Percentiles rank a stretch among this genome's conserved stretches.
These are phyloP conservation scores for Luscinia megarhynchos DNA, from an alignment of 2,797 vertebrate genomes.

Conservation along the genomic window DNA sequence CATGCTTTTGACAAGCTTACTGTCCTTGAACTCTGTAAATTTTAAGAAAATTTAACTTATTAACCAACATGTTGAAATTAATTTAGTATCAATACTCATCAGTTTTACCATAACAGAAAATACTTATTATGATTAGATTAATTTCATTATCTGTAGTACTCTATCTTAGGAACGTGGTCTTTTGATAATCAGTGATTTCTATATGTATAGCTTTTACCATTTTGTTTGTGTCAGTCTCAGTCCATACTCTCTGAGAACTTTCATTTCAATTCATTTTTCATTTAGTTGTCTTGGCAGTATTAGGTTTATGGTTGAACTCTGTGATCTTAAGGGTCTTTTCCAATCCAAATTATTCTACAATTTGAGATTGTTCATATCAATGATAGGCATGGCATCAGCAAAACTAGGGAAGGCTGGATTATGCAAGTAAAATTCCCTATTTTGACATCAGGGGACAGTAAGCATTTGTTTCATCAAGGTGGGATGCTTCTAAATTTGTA, in stretches of 20 bases:
- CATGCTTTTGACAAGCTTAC: neutral
- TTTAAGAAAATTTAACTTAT: neutral
- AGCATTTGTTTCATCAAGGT: neutral
- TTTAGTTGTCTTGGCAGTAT: neutral
- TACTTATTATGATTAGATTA: neutral
- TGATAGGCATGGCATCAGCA: rapidly evolving
- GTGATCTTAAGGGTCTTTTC: neutral
- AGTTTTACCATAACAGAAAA: neutral
- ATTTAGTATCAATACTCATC: neutral
- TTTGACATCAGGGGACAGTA: neutral
- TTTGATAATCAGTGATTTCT: neutral
- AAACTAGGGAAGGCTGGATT: neutral
- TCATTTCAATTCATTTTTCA: neutral
- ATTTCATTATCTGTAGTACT: neutral
- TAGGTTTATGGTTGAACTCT: neutral
- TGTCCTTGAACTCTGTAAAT: neutral
- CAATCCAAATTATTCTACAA: neutral
- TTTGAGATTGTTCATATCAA: neutral
- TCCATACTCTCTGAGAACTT: neutral
- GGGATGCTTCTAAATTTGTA: neutral
- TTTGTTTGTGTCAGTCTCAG: neutral
- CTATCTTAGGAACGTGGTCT: rapidly evolving
- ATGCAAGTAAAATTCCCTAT: neutral
- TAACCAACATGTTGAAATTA: neutral
- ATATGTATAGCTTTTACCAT: neutral